These are phyloP conservation scores for Lerema accius DNA, from an alignment of 1,140 invertebrate species.

Conservation along the genomic window DNA sequence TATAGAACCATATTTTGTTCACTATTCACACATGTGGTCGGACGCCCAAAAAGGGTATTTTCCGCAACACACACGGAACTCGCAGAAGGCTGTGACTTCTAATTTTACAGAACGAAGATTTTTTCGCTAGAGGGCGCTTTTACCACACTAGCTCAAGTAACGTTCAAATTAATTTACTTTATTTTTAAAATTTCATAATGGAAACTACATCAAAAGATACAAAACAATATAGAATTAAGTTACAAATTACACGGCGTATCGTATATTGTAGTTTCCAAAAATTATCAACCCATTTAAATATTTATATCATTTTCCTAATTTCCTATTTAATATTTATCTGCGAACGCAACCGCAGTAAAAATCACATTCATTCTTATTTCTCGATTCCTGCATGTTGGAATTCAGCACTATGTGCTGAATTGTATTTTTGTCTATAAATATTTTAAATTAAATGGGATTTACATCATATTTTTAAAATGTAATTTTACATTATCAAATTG, in stretches of 20 bases:
- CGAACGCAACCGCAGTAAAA: conserved; percentile 53
- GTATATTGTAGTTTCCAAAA: neutral
- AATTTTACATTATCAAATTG: too few species aligned
- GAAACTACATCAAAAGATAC: too few species aligned
- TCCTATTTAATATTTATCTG: conserved; percentile 8
- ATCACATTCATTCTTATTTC: conserved; percentile 60
- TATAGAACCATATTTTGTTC: conserved; percentile 80
- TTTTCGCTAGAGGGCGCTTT: conserved; percentile 70
- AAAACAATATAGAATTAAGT: too few species aligned
- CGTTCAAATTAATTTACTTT: conserved; percentile 51
- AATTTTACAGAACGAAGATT: conserved; percentile 74
- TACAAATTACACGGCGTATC: neutral
- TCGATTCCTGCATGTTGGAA: conserved; percentile 21
- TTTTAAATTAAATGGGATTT: too few species aligned
- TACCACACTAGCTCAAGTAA: conserved; percentile 42
- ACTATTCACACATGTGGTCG: conserved; percentile 83
- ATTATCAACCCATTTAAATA: too few species aligned
- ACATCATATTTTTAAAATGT: too few species aligned
- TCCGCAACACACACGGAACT: conserved; percentile 81
- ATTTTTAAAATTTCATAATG: conserved; percentile 22
- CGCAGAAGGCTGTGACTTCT: conserved; percentile 80
- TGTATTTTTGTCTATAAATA: too few species aligned
- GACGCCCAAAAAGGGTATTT: conserved; percentile 84
- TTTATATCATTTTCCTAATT: too few species aligned
- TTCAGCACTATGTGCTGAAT: too few species aligned